Evolutionary conservation across 2,113 vertebrate genomes (phyloP).

Genomic region (Theristicus caerulescens): DNA sequence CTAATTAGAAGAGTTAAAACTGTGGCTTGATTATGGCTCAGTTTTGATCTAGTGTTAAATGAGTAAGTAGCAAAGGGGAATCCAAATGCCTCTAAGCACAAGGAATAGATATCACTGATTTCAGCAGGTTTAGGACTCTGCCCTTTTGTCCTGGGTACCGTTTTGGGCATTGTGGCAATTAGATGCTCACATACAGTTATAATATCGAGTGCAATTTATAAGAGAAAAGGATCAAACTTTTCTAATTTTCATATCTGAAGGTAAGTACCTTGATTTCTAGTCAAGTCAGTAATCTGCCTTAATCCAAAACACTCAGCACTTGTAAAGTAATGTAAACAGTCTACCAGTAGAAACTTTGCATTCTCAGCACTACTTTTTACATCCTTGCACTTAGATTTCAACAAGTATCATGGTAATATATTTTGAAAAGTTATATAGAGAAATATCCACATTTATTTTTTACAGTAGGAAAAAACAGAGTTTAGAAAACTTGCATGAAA

Average conservation of each 20-base stretch:
- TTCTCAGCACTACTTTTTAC: background rate
- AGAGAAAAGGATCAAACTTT: background rate
- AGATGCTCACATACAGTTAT: background rate
- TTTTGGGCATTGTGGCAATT: background rate
- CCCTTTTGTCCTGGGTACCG: background rate
- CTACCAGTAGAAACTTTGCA: background rate
- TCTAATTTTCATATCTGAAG: background rate
- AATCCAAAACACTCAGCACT: background rate
- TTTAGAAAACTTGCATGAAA: background rate
- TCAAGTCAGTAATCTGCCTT: background rate
- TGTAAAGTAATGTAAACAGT: background rate
- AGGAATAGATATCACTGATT: background rate
- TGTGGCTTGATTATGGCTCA: background rate
- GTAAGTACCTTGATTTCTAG: background rate
- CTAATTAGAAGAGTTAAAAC: background rate
- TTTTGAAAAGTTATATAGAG: background rate
- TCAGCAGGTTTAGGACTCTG: background rate
- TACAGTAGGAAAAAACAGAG: background rate
- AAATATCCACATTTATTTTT: background rate
- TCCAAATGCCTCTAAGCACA: fast-evolving
- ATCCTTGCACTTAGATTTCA: background rate
- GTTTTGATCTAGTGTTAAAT: background rate
- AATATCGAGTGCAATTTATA: background rate
- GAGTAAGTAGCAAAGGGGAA: background rate
- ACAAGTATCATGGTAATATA: background rate